Base-by-base conservation (phyloP, 1,140 invertebrate species). In the Sarcophaga bullata region DNA sequence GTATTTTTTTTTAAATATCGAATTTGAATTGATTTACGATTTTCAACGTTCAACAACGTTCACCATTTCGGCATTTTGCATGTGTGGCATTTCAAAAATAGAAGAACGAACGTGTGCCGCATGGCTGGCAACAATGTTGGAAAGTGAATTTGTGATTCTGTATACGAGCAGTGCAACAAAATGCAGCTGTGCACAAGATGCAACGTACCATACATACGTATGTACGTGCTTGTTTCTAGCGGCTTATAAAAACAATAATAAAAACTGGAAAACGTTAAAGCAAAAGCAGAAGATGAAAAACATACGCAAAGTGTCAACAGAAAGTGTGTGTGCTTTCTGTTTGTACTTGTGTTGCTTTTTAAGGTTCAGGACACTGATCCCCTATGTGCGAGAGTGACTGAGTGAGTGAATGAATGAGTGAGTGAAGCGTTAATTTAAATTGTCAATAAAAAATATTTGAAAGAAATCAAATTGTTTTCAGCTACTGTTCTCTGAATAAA, bases 371-470 rank as follows among this genome's bases (percentile, higher is more conserved):
- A 37, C 1, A 37, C 25, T 37, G 1, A 37, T 37, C 25, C 25
- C 25, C 25, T 37, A 4, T 37, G 4, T 37, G 25, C 25, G 25
- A 2, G 25, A 37, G 25, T 37, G 25, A 37, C 1, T 37, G 25
- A 37, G 4, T 37, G 25, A 37, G 4, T 37, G 25, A 37, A 37
- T 2, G 25, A 37, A 4, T 37, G 25, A 37, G 25, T 37, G 11
- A 13, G 6, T n/a, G n/a, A 68, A 19, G 62, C 62, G 62, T 68
- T 68, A 68, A 68, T 68, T 68, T 68, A 19, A 68, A 68, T 68
- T 68, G 62, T 68, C 62, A 68, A 68, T 68, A 68, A 68, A n/a
- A 68, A 68, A 68, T 25, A 68, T 68, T 68, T 68, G 62, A 19
- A 25, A 68, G 62, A 25, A n/a, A 68, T 68, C 62, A 68, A 68